These are phyloP conservation scores for Caenorhabditis doughertyi DNA, from an alignment of 2,888 invertebrate genomes.

Conservation along the genomic window DNA sequence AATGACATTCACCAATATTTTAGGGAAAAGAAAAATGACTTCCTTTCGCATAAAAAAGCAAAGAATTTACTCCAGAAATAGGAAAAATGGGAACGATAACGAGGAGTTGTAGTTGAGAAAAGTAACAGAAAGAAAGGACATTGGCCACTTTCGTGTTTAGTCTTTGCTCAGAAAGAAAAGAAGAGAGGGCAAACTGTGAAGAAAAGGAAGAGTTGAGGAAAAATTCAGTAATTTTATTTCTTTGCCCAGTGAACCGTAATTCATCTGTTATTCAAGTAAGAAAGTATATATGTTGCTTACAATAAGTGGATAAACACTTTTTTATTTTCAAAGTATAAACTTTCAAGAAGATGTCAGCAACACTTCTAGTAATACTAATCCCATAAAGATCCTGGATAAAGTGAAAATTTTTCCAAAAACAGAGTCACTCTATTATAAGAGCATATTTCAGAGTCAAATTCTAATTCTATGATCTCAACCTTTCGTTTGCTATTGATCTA, in stretches of 20 bases:
- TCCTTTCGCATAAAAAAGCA: neutral
- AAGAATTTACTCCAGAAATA: neutral
- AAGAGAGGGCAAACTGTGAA: neutral
- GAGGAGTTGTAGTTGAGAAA: neutral
- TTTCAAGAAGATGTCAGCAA: too few species aligned
- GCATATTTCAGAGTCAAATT: too few species aligned
- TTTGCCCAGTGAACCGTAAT: slow-evolving; percentile 4
- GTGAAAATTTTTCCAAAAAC: too few species aligned
- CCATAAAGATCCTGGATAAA: too few species aligned
- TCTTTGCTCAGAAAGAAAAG: slow-evolving; percentile 13
- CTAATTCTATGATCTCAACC: neutral
- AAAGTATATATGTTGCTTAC: too few species aligned
- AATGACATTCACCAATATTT: slow-evolving; percentile 23
- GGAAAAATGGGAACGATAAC: neutral
- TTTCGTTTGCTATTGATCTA: neutral
- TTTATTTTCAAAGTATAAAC: too few species aligned
- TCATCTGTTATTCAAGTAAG: too few species aligned
- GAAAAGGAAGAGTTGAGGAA: neutral
- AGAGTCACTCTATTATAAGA: too few species aligned
- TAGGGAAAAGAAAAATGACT: slow-evolving; percentile 15
- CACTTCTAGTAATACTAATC: too few species aligned
- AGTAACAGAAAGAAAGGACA: neutral
- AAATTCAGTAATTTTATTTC: neutral
- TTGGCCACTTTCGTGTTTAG: slow-evolving; percentile 7
- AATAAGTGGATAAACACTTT: slow-evolving; percentile 7